phyloP scores from a whole-genome alignment of 2,888 invertebrate genomes.

The Drosophila lacicola region DNA sequence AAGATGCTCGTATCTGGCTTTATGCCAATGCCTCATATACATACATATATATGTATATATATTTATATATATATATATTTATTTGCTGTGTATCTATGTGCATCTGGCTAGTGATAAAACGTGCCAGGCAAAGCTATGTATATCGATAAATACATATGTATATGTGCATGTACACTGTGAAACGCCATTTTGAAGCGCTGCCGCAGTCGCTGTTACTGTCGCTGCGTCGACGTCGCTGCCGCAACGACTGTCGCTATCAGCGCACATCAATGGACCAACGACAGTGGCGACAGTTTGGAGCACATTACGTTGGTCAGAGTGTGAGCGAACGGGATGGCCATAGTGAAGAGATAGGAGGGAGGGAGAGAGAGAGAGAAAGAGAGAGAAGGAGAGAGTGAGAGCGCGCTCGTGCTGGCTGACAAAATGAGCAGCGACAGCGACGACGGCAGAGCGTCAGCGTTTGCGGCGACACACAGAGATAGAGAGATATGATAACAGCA shows the following conservation, averaged over 20 bases:
- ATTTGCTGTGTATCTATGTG: slow-evolving; percentile 25
- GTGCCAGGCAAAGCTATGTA: slow-evolving; percentile 16
- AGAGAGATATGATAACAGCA: slow-evolving; percentile 73
- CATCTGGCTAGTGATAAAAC: slow-evolving; percentile 57
- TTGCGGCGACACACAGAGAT: slow-evolving; percentile 68
- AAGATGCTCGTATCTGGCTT: slow-evolving; percentile 50
- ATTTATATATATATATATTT: neutral
- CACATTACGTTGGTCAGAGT: slow-evolving; percentile 76
- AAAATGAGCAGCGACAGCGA: slow-evolving; percentile 64
- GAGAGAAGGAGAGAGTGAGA: slow-evolving; percentile 57
- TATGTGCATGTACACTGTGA: slow-evolving; percentile 12
- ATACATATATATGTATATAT: neutral
- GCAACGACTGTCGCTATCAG: slow-evolving; percentile 64
- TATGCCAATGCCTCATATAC: slow-evolving; percentile 35
- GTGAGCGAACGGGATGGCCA: slow-evolving; percentile 66
- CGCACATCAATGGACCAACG: slow-evolving; percentile 80
- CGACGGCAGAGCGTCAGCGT: slow-evolving; percentile 37
- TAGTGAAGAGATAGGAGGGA: slow-evolving; percentile 64
- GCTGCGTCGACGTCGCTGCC: slow-evolving; percentile 35
- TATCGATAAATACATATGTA: slow-evolving; percentile 12
- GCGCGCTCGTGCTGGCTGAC: slow-evolving; percentile 34
- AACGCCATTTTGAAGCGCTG: slow-evolving; percentile 67
- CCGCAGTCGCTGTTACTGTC: slow-evolving; percentile 23
- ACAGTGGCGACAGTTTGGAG: slow-evolving; percentile 80
- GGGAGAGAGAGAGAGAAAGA: slow-evolving; percentile 36